Percentiles rank a stretch among this genome's conserved stretches.
These are phyloP conservation scores for Amia ocellicauda DNA, from an alignment of 2,113 vertebrate genomes.

Conservation along the genomic window DNA sequence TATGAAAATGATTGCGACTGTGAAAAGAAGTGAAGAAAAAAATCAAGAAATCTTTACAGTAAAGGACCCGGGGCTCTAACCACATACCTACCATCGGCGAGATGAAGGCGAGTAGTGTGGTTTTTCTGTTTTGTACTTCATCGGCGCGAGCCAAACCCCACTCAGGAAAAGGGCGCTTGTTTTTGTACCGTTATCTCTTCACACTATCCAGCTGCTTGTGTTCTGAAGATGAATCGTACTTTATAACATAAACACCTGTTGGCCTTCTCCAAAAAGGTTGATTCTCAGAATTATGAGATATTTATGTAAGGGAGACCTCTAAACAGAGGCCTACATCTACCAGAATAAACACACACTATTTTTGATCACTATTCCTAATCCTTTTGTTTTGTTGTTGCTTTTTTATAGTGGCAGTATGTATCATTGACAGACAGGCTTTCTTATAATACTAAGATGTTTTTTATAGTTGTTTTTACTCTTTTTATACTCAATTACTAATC, in stretches of 20 bases:
- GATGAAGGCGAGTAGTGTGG: conserved; percentile 32
- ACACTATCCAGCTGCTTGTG: conserved; percentile 51
- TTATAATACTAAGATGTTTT: no score
- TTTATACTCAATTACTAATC: no score
- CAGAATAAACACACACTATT: no score
- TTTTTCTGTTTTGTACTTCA: conserved; percentile 33
- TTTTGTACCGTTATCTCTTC: conserved; percentile 56
- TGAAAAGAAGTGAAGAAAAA: conserved; percentile 6
- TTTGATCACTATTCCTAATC: no score
- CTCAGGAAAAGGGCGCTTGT: conserved; percentile 41
- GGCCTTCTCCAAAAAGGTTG: conserved; percentile 36
- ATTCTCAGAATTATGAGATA: conserved; percentile 12
- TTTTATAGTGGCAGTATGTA: no score
- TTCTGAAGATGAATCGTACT: conserved; percentile 25
- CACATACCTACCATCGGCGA: conserved; percentile 16
- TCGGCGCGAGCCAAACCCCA: conserved; percentile 26
- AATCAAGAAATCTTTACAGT: conserved; percentile 34
- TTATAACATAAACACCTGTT: conserved; percentile 51
- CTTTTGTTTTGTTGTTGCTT: no score
- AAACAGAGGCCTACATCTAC: no score
- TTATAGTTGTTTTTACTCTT: no score
- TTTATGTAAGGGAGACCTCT: no score
- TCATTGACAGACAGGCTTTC: no score
- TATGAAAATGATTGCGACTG: conserved; percentile 8
- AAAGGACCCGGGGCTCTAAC: conserved; percentile 34